phyloP scores from a whole-genome alignment of 2,113 vertebrate genomes.

The Ceuthmochares aereus region DNA sequence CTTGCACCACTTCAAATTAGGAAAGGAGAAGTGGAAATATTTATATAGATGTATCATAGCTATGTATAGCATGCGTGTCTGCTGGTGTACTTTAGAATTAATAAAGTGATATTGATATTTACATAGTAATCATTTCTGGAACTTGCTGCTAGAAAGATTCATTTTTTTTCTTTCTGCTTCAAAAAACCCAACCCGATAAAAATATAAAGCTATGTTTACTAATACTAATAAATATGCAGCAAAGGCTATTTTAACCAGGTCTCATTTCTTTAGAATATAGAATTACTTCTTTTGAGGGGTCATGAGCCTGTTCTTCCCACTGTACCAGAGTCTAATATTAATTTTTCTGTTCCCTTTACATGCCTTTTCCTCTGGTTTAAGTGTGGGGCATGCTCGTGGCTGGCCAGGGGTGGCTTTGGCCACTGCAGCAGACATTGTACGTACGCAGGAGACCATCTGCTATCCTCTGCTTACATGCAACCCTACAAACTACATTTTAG shows the following conservation, averaged over 20 bases:
- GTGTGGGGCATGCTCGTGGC: rapidly evolving
- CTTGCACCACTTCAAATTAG: not conserved
- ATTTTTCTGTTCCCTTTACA: rapidly evolving
- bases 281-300: not conserved
- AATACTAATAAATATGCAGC: not conserved
- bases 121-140: not conserved
- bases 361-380: not conserved
- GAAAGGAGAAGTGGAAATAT: conserved; percentile 8
- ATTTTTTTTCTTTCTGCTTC: not conserved
- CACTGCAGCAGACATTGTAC: not conserved
- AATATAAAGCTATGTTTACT: not conserved
- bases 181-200: not conserved
- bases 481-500: not conserved
- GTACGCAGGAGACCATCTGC: not conserved
- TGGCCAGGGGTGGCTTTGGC: not conserved
- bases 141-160: not conserved
- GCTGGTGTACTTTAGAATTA: not conserved
- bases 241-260: not conserved
- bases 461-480: not conserved
- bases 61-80: not conserved
- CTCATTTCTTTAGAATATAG: not conserved
- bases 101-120: conserved; percentile 12
- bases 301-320: not conserved
- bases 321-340: not conserved
- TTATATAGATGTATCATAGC: not conserved